Base-by-base conservation (phyloP, 2,888 invertebrate genomes). In the Drosophila anceps region DNA sequence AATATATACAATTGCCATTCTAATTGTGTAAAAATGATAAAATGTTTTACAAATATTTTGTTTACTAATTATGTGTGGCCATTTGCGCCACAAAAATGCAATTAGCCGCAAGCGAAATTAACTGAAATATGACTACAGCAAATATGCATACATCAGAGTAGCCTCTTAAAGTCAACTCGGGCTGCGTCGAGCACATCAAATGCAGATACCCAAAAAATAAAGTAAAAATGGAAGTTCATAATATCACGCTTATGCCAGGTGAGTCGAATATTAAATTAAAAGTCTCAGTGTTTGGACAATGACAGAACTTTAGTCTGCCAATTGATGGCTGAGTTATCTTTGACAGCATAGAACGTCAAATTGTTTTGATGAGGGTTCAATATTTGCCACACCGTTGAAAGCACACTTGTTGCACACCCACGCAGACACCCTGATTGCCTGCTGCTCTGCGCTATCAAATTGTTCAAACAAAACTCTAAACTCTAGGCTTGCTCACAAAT, bases 311-410 rank as follows among this genome's bases (percentile, higher is more conserved):
- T 51, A 60, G 59, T 12, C 37, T 43, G 61, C 33, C 60, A 79
- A 79, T 79, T 81, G 85, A 87, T 82, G 79, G 68, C 69, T 60
- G 65, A 63, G 65, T 73, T 87, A 87, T 67, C 82, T 73, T 61
- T 84, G 82, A 82, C 87, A 84, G 81, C 84, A 61, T 64, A 71
- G 64, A 73, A 74, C 74, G 83, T 79, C 85, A 82, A 70, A 73
- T 73, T 58, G 65, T 46, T 73, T 79, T 84, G 84, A 84, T 67
- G 76, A 87, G 88, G 84, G 84, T 84, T 65, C 79, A 63, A 69
- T 71, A 55, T 75, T 73, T 82, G 60, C 37, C 18, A 29, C 27
- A 48, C 54, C 67, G 35, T 59, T 67, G 67, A 80, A 72, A 79
- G 18, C 58, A 81, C 83, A 87, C 78, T 87, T 84, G 72, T 79